Evolutionary conservation across 37 sponge, comb jelly and placozoan species (phyloP), one percentile per base, ranked within the genome.

Genomic region (Chondrilla cf. caribensis): DNA sequence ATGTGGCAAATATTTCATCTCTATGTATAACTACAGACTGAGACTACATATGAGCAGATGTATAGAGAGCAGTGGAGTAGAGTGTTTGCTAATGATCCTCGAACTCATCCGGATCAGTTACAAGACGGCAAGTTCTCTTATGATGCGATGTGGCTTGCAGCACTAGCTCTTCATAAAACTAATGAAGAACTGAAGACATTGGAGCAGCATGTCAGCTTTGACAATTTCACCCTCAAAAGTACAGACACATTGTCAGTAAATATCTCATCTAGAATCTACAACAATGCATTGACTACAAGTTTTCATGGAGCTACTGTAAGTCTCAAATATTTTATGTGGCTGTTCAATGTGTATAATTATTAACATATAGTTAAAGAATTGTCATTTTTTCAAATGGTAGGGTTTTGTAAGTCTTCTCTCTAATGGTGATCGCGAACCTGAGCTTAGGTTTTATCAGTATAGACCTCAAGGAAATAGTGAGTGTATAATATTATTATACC

Each of bases 391-490:
- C 7, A 7, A 9, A 6, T 22, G n/a, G n/a, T n/a, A 62, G 64
- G 64, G 64, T 26, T 26, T 15, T 26, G 64, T 62, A 6, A 62
- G 15, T 9, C 64, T 62, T 7, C 64, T 62, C 22, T 15, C 38
- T 0, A 79, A 70, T 58, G 84, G 86, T n/a, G 86, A 86, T 38
- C 67, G 86, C 0, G 17, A 0, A 33, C 64, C 80, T 28, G 36
- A 43, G 0, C 33, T 86, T 21, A 66, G 90, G 72, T 86, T 60
- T 39, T 79, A 82, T 43, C 90, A 90, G 65, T 86, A 90, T 58
- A 54, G 77, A 26, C n/a, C n/a, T n/a, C n/a, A n/a, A n/a, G n/a
- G n/a, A n/a, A n/a, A n/a, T n/a, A n/a, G n/a, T n/a, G n/a, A n/a
- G n/a, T n/a, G n/a, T n/a, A n/a, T n/a, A n/a, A n/a, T n/a, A n/a